A percentile compares a stretch with the other conserved stretches of the same genome.
These are phyloP conservation scores for Morpho helenor DNA, from an alignment of 2,888 invertebrate genomes.

Conservation along the genomic window DNA sequence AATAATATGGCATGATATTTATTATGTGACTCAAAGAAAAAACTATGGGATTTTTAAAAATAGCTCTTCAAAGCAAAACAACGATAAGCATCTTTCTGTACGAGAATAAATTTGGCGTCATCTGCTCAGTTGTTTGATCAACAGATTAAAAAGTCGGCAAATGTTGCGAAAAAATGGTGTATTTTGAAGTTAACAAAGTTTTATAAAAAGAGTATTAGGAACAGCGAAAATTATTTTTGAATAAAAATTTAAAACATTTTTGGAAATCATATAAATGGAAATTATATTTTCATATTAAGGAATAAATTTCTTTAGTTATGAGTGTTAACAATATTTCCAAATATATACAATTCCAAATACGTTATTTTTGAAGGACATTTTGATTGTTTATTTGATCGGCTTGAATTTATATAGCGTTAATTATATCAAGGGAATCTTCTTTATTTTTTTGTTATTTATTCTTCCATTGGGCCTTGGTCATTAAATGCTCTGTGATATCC, in stretches of 20 bases:
- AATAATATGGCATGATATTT: no score
- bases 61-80: constrained; percentile 38
- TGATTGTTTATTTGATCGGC: no score
- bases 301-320: not conserved
- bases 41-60: constrained; percentile 31
- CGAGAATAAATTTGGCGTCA: constrained; percentile 71
- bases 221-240: constrained; percentile 19
- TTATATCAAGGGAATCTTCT: no score
- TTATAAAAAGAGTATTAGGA: constrained; percentile 25
- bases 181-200: constrained; percentile 48
- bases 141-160: constrained; percentile 64
- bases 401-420: no score
- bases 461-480: no score
- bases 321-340: no score
- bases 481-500: no score
- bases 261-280: not conserved
- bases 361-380: no score
- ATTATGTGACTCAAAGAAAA: not conserved
- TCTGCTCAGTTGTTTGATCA: constrained; percentile 62
- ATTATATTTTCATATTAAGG: not conserved
- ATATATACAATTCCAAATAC: no score
- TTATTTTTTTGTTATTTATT: no score
- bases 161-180: constrained; percentile 52
- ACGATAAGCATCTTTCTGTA: constrained; percentile 62
- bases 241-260: not conserved